These are phyloP conservation scores for Chaenodraco wilsoni DNA, from an alignment of 2,797 vertebrate genomes.

Conservation along the genomic window DNA sequence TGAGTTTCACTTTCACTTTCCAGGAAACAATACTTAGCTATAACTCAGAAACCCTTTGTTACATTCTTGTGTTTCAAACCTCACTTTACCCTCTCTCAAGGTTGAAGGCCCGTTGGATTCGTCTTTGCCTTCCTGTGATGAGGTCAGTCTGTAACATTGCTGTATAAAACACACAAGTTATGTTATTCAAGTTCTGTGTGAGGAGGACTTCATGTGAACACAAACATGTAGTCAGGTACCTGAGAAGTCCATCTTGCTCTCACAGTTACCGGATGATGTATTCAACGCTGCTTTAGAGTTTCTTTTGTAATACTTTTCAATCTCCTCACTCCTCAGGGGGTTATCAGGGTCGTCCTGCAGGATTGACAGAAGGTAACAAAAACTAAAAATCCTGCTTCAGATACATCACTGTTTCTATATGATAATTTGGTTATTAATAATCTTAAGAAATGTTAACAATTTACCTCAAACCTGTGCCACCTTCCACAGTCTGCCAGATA, in stretches of 20 bases:
- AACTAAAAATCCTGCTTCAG: accelerated
- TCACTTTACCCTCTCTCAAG: slow-evolving; percentile 38
- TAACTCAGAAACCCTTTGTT: neutral
- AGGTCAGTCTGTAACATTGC: slow-evolving; percentile 87
- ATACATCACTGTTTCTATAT: too few relatives aligned
- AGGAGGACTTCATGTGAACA: neutral
- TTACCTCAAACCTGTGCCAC: slow-evolving; percentile 92
- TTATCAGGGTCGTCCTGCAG: slow-evolving; percentile 76
- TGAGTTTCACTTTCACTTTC: slow-evolving; percentile 69
- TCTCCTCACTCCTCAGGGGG: slow-evolving; percentile 80
- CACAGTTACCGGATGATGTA: slow-evolving; percentile 72
- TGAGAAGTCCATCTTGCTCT: slow-evolving; percentile 83
- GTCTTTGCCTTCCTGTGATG: slow-evolving; percentile 77
- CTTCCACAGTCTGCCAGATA: slow-evolving; percentile 88
- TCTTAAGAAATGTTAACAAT: neutral
- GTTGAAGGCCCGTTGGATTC: slow-evolving; percentile 69
- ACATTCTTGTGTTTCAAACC: neutral
- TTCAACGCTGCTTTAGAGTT: slow-evolving; percentile 76
- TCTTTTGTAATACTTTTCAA: slow-evolving; percentile 83
- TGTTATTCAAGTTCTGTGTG: neutral
- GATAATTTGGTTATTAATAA: accelerated
- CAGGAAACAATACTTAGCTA: slow-evolving; percentile 13
- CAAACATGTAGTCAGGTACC: slow-evolving; percentile 67
- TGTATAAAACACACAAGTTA: slow-evolving; percentile 38
- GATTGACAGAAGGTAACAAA: neutral